Conservation (phyloP, 2,888 invertebrate species). For the Dolichomitus sp. region DNA sequence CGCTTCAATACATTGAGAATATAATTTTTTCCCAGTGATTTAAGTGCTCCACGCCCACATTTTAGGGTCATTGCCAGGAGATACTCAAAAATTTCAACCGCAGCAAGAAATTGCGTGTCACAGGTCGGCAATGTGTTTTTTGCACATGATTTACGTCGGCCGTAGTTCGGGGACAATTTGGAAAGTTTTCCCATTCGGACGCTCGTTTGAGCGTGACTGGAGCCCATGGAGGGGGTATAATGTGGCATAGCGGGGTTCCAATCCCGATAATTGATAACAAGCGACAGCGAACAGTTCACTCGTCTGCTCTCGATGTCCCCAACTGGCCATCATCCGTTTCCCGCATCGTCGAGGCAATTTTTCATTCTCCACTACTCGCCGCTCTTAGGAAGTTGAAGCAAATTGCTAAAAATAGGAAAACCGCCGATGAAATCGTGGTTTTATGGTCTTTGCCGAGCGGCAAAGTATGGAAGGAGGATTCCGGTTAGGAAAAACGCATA, state of each 20-base stretch:
- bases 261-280: slow-evolving; percentile 36
- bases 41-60: background rate
- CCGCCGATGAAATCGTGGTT: slow-evolving; percentile 2
- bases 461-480: background rate
- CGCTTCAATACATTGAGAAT: background rate
- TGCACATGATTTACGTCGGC: slow-evolving; percentile 29
- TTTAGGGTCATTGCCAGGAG: slow-evolving; percentile 3
- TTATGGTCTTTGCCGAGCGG: background rate
- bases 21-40: background rate
- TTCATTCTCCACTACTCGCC: background rate
- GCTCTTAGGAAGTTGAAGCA: background rate
- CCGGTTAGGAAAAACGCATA: background rate
- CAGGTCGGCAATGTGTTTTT: background rate
- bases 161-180: slow-evolving; percentile 14
- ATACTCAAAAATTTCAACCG: background rate
- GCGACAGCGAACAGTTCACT: slow-evolving; percentile 27
- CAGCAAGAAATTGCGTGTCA: background rate
- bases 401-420: slow-evolving; percentile 11
- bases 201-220: slow-evolving; percentile 20
- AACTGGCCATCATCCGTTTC: background rate
- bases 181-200: slow-evolving; percentile 45
- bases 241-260: background rate
- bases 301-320: background rate
- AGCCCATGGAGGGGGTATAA: background rate
- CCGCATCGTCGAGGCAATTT: background rate